Conservation (phyloP, 2,888 invertebrate genomes). For the Neoitamus cyanurus region DNA sequence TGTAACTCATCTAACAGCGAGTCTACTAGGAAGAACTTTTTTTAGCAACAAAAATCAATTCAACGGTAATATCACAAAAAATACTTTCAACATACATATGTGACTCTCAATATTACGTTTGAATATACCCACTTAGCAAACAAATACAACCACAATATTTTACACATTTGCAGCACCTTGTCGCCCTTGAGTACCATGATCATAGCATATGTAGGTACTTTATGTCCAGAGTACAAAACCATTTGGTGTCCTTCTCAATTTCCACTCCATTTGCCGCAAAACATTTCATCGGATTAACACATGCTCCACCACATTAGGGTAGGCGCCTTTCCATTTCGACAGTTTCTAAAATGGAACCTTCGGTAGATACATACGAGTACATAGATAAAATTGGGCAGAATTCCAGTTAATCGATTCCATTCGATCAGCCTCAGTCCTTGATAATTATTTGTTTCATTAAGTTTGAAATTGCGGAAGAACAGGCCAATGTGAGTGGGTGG, state of each 20-base stretch:
- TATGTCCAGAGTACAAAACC: background rate
- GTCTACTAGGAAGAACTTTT: too few species aligned
- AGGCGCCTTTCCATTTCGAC: background rate
- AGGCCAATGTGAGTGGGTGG: too few species aligned
- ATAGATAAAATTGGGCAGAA: background rate
- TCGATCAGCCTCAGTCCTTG: background rate
- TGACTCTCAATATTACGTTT: too few species aligned
- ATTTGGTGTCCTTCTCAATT: background rate
- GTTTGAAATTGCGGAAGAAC: background rate
- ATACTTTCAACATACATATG: too few species aligned
- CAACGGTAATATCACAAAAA: too few species aligned
- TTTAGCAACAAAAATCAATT: too few species aligned
- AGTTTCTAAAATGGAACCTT: background rate
- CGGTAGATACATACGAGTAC: background rate
- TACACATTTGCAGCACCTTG: too few species aligned
- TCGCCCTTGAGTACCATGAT: too few species aligned
- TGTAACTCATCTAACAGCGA: too few species aligned
- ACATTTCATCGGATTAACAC: background rate
- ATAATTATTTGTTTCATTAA: background rate
- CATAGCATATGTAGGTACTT: too few species aligned
- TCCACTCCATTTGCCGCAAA: conserved; percentile 2
- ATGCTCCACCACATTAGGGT: background rate
- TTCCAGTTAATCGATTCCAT: background rate
- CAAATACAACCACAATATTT: too few species aligned
- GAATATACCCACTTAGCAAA: too few species aligned